Conservation (phyloP, 1,140 invertebrate genomes). For the Coenobita brevimanus region DNA sequence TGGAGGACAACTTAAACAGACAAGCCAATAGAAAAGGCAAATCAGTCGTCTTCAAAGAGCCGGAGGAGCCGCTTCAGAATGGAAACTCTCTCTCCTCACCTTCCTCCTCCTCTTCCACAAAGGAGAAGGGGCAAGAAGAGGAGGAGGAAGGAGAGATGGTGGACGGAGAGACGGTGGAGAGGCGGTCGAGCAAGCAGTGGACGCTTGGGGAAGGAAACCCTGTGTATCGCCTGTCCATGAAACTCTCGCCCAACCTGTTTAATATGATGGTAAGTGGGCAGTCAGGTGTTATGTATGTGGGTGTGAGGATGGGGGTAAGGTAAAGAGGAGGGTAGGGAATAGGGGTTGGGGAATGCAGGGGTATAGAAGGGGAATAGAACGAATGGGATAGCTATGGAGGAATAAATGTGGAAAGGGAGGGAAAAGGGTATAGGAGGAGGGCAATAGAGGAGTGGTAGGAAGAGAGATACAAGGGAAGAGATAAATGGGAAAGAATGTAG, state of each 20-base stretch:
- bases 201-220: constrained; percentile 43
- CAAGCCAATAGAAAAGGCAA: constrained; percentile 18
- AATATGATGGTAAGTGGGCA: constrained; percentile 44
- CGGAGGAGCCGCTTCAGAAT: neutral
- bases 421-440: too few species aligned
- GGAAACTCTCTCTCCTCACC: neutral
- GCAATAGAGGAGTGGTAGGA: too few species aligned
- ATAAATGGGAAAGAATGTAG: too few species aligned
- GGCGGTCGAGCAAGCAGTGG: constrained; percentile 4
- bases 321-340: neutral
- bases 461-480: too few species aligned
- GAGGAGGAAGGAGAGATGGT: neutral
- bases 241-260: constrained; percentile 49
- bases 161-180: constrained; percentile 5
- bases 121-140: neutral
- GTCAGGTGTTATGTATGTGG: too few species aligned
- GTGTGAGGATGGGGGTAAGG: neutral
- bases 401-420: too few species aligned
- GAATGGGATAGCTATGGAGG: constrained; percentile 9
- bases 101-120: neutral
- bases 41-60: constrained; percentile 38
- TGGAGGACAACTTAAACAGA: too few species aligned
- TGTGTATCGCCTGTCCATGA: constrained; percentile 56
- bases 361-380: neutral
- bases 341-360: neutral